Conservation (phyloP, 2,888 invertebrate species). For the Ceramica pisi region DNA sequence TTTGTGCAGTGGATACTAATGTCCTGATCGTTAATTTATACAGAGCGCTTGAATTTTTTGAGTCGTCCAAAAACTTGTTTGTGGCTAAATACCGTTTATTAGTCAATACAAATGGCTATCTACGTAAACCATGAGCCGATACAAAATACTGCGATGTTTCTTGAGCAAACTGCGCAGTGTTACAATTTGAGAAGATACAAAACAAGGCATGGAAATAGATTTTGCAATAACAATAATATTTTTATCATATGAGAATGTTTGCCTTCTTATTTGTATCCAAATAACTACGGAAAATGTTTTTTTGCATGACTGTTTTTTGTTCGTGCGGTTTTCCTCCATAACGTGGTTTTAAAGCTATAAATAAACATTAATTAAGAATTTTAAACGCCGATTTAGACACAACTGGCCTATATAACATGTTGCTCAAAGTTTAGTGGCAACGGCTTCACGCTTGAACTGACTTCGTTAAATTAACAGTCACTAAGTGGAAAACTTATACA, state of each 20-base stretch:
- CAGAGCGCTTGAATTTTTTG: background rate
- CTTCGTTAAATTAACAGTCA: constrained; percentile 29
- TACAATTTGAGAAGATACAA: constrained; percentile 24
- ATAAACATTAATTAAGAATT: constrained; percentile 33
- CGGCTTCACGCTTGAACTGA: constrained; percentile 45
- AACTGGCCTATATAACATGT: constrained; percentile 29
- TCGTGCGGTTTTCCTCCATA: background rate
- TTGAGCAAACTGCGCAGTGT: constrained; percentile 36
- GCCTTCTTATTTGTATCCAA: constrained; percentile 22
- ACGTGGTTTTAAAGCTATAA: background rate
- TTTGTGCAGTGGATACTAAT: background rate
- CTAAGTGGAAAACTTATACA: constrained; percentile 45
- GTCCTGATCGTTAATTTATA: background rate
- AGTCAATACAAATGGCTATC: background rate
- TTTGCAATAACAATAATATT: constrained; percentile 54
- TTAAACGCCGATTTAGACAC: constrained; percentile 23
- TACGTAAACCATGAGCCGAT: constrained; percentile 8
- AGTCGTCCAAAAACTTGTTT: background rate
- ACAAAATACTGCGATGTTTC: constrained; percentile 20
- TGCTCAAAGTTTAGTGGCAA: constrained; percentile 52
- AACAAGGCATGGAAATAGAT: constrained; percentile 42
- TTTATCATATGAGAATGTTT: constrained; percentile 38
- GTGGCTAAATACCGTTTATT: background rate
- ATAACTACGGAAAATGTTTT: constrained; percentile 9
- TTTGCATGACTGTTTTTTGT: background rate